These are phyloP conservation scores for Cheilosia urbana DNA, from an alignment of 2,888 invertebrate species.

Conservation along the genomic window DNA sequence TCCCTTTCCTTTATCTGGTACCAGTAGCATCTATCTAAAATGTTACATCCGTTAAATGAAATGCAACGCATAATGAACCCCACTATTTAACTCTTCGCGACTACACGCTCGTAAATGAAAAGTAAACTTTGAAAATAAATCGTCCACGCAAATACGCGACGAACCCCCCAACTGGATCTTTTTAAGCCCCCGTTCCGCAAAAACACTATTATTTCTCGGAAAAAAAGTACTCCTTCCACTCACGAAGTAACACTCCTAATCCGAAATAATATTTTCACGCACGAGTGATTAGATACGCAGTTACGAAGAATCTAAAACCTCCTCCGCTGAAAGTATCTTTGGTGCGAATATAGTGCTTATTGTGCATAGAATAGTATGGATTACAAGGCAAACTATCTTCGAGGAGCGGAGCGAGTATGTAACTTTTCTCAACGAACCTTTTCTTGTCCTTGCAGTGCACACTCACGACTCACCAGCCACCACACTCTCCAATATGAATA, in stretches of 20 bases:
- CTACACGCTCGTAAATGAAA: conserved; percentile 63
- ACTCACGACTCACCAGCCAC: conserved; percentile 20
- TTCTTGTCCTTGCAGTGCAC: conserved; percentile 55
- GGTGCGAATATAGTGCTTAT: conserved; percentile 69
- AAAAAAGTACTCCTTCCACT: conserved; percentile 13
- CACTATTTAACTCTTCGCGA: conserved; percentile 28
- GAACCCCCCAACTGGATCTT: not conserved
- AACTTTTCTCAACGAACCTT: conserved; percentile 66
- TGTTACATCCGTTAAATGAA: conserved; percentile 5
- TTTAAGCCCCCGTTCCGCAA: conserved; percentile 19
- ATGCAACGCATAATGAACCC: not conserved
- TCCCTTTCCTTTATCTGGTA: no score
- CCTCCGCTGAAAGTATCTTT: conserved; percentile 42
- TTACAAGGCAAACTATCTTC: conserved; percentile 68
- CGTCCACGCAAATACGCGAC: conserved; percentile 12
- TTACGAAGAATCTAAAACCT: conserved; percentile 48
- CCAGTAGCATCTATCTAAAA: not conserved
- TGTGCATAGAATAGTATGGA: conserved; percentile 48
- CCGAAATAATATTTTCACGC: conserved; percentile 75
- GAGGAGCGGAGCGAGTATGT: conserved; percentile 33
- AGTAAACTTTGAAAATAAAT: conserved; percentile 73
- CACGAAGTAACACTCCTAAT: conserved; percentile 53
- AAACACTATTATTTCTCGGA: conserved; percentile 41
- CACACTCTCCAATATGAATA: conserved; percentile 56
- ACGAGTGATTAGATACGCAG: conserved; percentile 74